Evolutionary conservation across 2,888 invertebrate species (phyloP).

Genomic region (Dichetophora obliterata): DNA sequence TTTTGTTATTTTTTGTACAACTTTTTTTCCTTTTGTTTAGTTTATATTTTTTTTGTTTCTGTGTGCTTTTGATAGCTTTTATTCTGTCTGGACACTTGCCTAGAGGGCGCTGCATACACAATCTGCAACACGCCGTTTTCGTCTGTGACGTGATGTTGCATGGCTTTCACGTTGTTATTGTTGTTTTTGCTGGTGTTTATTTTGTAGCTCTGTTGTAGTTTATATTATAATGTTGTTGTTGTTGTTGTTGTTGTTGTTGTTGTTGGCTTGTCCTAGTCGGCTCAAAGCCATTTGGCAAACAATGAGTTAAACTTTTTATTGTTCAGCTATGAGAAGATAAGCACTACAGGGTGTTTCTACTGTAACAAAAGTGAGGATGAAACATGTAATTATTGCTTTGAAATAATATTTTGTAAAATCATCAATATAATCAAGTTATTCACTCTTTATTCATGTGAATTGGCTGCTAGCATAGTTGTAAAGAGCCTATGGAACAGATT

Average conservation of each 20-base stretch:
- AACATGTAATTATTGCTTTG: no score
- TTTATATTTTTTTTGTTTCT: background rate
- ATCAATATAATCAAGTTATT: no score
- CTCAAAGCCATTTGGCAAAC: constrained; percentile 10
- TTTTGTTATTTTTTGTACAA: background rate
- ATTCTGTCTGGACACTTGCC: constrained; percentile 22
- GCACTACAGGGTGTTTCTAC: no score
- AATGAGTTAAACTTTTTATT: constrained; percentile 19
- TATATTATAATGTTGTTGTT: background rate
- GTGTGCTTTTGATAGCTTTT: background rate
- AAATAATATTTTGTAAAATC: no score
- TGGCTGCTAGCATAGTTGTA: no score
- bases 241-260: background rate
- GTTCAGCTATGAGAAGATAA: background rate
- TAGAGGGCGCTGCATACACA: constrained; percentile 4
- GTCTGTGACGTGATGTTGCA: background rate
- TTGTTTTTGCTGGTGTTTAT: no score
- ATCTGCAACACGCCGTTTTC: background rate
- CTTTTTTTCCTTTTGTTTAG: background rate
- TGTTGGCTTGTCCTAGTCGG: constrained; percentile 12
- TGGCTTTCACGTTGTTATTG: background rate
- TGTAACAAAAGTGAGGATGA: no score
- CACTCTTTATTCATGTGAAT: no score
- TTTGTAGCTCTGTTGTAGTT: no score
- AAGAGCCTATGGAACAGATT: no score